Percentiles rank a stretch among this genome's conserved stretches.
phyloP scores from a whole-genome alignment of 2,888 invertebrate species.

The Drosophila hawaiiensis region DNA sequence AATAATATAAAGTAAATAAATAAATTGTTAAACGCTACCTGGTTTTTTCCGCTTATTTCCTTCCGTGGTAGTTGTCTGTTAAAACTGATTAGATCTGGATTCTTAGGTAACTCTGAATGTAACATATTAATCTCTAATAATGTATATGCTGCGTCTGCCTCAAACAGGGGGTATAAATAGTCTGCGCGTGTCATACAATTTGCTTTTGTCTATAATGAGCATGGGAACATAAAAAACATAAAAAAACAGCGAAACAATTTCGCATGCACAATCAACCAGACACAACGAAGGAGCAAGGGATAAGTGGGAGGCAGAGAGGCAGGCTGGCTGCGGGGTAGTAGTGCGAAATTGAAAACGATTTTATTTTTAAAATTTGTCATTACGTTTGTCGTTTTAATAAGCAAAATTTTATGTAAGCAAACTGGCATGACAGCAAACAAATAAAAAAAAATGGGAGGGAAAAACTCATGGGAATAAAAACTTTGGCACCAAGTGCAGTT shows the following conservation, averaged over 20 bases:
- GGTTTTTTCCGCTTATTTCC: background rate
- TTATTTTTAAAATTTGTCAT: constrained; percentile 70
- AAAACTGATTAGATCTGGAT: background rate
- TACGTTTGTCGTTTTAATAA: constrained; percentile 73
- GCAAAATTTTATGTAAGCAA: constrained; percentile 70
- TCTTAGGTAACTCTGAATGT: background rate
- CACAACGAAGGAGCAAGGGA: constrained; percentile 21
- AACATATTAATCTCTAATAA: background rate
- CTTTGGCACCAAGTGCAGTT: constrained; percentile 46
- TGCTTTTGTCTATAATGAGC: constrained; percentile 68
- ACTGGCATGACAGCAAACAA: constrained; percentile 36
- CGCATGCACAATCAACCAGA: constrained; percentile 46
- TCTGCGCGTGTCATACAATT: constrained; percentile 69
- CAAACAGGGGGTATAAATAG: constrained; percentile 41
- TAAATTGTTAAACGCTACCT: background rate
- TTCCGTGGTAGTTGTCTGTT: background rate
- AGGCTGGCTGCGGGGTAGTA: background rate
- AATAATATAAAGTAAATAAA: background rate
- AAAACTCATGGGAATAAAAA: constrained; percentile 39
- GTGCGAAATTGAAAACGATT: constrained; percentile 73
- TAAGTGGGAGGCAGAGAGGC: background rate
- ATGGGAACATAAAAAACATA: constrained; percentile 66
- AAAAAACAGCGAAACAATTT: constrained; percentile 31
- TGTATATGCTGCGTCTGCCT: constrained; percentile 4
- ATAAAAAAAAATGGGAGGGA: background rate